Conservation (phyloP, 30 jellyfish, hydroid and myxozoan species). For the Cassiopea andromeda region DNA sequence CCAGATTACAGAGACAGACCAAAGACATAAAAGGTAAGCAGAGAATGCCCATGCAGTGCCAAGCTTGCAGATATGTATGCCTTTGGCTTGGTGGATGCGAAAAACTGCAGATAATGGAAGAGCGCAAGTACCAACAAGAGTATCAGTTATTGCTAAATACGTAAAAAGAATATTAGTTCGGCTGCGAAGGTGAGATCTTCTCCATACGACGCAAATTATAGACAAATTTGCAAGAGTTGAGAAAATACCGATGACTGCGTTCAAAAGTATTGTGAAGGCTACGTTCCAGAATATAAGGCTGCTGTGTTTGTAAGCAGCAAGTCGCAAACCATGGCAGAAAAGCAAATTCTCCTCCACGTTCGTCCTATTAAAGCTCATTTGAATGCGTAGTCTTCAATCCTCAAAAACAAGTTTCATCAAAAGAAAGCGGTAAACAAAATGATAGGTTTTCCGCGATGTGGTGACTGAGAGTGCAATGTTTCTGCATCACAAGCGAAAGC, state of each 20-base stretch:
- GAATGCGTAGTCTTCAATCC: not conserved
- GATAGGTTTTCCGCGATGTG: too few species aligned
- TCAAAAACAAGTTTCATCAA: not conserved
- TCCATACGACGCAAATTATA: slow-evolving; percentile 7
- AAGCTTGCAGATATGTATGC: not conserved
- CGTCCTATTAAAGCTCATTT: not conserved
- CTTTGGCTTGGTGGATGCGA: slow-evolving; percentile 8
- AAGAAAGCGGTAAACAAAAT: not conserved
- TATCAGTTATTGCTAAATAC: slow-evolving; percentile 5
- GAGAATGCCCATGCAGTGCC: slow-evolving; percentile 8
- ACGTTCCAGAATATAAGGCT: not conserved
- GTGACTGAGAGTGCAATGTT: too few species aligned
- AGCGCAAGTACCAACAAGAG: not conserved
- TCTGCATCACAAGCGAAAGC: too few species aligned
- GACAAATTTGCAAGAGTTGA: slow-evolving; percentile 5
- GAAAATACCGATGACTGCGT: not conserved
- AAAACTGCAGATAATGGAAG: not conserved
- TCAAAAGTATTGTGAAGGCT: not conserved
- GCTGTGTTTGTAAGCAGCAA: not conserved
- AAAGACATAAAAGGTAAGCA: slow-evolving; percentile 21
- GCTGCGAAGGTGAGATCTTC: not conserved
- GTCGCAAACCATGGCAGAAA: slow-evolving; percentile 15
- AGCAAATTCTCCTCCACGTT: not conserved
- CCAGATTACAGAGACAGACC: slow-evolving; percentile 12
- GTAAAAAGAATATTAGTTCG: slow-evolving; percentile 6